Evolutionary conservation across 2,888 invertebrate genomes (phyloP).

Genomic region (Euzophera pinguis): DNA sequence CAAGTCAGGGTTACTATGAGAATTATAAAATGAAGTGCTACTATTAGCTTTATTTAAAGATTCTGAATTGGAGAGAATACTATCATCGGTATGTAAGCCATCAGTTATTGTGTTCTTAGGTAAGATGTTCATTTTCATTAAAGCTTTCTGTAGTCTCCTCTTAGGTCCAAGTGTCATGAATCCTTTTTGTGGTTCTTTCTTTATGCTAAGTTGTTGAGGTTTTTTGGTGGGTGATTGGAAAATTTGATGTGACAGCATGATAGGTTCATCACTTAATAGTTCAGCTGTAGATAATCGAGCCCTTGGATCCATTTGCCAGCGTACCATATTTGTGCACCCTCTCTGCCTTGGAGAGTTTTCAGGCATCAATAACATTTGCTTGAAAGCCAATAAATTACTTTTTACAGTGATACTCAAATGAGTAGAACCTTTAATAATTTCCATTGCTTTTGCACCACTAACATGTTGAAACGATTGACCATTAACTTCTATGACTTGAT

Average conservation of each 20-base stretch:
- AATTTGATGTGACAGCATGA: slow-evolving; percentile 59
- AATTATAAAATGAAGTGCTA: slow-evolving; percentile 84
- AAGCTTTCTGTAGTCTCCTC: slow-evolving; percentile 89
- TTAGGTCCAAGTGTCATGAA: slow-evolving; percentile 95
- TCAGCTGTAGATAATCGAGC: slow-evolving; percentile 90
- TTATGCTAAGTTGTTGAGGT: slow-evolving; percentile 78
- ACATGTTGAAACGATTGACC: slow-evolving; percentile 98
- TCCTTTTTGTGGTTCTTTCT: slow-evolving; percentile 85
- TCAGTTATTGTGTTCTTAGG: slow-evolving; percentile 89
- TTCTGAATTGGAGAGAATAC: slow-evolving; percentile 81
- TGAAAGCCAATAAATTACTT: slow-evolving; percentile 95
- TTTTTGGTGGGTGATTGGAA: slow-evolving; percentile 78
- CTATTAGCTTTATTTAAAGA: slow-evolving; percentile 69
- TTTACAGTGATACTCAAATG: slow-evolving; percentile 98
- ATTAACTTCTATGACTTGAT: slow-evolving; percentile 98
- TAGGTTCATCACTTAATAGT: slow-evolving; percentile 73
- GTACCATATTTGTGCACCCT: slow-evolving; percentile 83
- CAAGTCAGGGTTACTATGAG: slow-evolving; percentile 93
- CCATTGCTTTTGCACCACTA: slow-evolving; percentile 93
- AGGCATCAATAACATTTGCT: slow-evolving; percentile 83
- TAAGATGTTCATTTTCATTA: slow-evolving; percentile 93
- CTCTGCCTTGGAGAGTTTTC: slow-evolving; percentile 90
- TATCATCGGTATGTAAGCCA: slow-evolving; percentile 83
- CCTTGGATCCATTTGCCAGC: slow-evolving; percentile 84
- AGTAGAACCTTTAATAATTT: slow-evolving; percentile 95